A percentile compares a stretch with the other conserved stretches of the same genome.
Evolutionary conservation across 2,888 invertebrate species (phyloP).

Genomic region (Saturnia japonica): DNA sequence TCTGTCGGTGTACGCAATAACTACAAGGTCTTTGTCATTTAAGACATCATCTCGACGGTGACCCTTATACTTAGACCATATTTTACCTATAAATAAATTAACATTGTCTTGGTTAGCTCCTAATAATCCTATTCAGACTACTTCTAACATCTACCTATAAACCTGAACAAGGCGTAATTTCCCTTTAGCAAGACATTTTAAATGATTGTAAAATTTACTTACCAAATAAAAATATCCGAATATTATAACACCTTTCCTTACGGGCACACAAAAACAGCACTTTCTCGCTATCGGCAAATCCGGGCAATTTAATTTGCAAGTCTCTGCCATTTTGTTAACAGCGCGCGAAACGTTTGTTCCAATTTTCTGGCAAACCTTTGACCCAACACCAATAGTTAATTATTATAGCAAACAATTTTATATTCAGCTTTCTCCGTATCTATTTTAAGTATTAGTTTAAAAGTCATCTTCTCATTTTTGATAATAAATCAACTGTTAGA

Average conservation of each 20-base stretch:
- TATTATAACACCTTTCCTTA: conserved; percentile 57
- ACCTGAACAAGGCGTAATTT: background rate
- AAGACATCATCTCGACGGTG: no score
- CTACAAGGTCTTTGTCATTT: no score
- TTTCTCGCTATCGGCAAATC: conserved; percentile 50
- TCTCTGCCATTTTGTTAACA: conserved; percentile 37
- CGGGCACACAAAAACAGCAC: conserved; percentile 64
- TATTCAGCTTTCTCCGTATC: background rate
- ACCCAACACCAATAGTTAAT: background rate
- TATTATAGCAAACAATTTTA: background rate
- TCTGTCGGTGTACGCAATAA: no score
- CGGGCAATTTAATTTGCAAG: conserved; percentile 45
- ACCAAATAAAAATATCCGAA: conserved; percentile 67
- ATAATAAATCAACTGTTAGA: no score
- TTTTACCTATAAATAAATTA: no score
- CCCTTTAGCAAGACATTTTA: background rate
- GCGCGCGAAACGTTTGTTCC: background rate
- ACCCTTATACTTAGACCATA: no score
- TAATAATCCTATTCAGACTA: no score
- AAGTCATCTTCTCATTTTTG: no score
- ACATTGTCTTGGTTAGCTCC: no score
- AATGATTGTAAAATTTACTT: conserved; percentile 33
- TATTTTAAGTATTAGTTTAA: no score
- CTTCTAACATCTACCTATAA: no score
- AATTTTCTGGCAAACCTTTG: background rate